Conservation (phyloP, 2,113 vertebrate genomes). For the Tapirus terrestris region DNA sequence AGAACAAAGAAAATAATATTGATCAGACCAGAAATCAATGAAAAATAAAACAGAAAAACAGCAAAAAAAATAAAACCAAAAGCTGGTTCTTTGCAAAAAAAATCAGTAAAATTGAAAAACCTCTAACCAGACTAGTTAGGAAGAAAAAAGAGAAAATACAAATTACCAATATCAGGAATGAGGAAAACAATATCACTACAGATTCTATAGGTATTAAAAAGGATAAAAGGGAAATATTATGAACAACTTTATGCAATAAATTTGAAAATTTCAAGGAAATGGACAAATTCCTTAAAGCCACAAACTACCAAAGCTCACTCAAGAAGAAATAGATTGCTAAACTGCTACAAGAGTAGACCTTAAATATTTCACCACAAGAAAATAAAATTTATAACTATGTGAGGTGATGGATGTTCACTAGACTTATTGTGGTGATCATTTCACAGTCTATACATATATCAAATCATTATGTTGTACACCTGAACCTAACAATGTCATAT, state of each 20-base stretch:
- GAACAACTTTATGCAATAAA: too few relatives aligned
- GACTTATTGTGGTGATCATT: too few relatives aligned
- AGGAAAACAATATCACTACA: background rate
- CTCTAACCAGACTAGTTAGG: background rate
- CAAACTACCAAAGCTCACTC: background rate
- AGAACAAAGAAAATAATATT: background rate
- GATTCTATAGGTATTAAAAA: background rate
- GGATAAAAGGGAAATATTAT: too few relatives aligned
- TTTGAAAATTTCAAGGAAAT: background rate
- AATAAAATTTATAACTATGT: too few relatives aligned
- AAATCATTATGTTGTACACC: too few relatives aligned
- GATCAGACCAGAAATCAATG: background rate
- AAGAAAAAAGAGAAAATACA: background rate
- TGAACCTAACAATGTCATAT: too few relatives aligned
- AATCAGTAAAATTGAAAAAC: background rate
- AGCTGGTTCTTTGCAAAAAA: background rate
- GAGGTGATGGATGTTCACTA: too few relatives aligned
- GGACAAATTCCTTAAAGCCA: background rate
- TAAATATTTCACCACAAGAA: too few relatives aligned
- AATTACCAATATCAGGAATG: background rate
- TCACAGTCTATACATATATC: too few relatives aligned
- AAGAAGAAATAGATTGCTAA: background rate
- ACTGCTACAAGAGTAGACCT: too few relatives aligned
- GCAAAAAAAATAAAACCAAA: background rate
- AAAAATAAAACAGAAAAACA: background rate